Evolutionary conservation across 1,140 invertebrate genomes (phyloP), one percentile per base, ranked within the genome.

Genomic region (Heterodera schachtii): DNA sequence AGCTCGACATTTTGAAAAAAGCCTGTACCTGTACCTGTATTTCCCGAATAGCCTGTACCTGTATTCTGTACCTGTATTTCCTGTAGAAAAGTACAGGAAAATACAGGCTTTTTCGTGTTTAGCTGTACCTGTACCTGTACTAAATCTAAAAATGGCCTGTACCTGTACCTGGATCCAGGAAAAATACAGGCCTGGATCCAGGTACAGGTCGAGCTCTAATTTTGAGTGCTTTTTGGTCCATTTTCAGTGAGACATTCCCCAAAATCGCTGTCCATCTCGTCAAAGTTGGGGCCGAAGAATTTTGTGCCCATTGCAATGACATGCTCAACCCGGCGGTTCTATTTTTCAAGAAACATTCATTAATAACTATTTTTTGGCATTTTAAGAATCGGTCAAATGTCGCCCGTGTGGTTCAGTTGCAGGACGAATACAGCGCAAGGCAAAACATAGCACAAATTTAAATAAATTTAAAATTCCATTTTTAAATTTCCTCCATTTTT

Each of bases 221-320:
- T n/a, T n/a, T n/a, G n/a, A n/a, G n/a, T n/a, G n/a, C 47, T 43
- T 66, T 43, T 67, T 71, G 44, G n/a, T 47, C 44, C 4, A 19
- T 78, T 69, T 78, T 70, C 9, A 78, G 77, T 69, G 77, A 78
- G 3, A 52, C 77, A 16, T 78, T 70, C 70, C 77, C 77, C 41
- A 75, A 75, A 13, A 57, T 75, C 49, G 77, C 44, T 69, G 70
- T 64, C 31, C 66, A 19, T 43, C n/a, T 78, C 7, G 49, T 78
- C 16, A 71, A 69, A 21, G 66, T 31, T 64, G 77, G 77, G 4
- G 44, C 77, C 8, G 77, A 69, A 6, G 77, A 78, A 46, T 78
- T 78, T 47, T 43, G 66, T 78, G 57, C 64, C 43, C 70, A 69
- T 78, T 78, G 77, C 49, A 64, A 47, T 6, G 77, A 78, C 41